These are phyloP conservation scores for Cyclopterus lumpus DNA, from an alignment of 2,797 vertebrate genomes.

Conservation along the genomic window DNA sequence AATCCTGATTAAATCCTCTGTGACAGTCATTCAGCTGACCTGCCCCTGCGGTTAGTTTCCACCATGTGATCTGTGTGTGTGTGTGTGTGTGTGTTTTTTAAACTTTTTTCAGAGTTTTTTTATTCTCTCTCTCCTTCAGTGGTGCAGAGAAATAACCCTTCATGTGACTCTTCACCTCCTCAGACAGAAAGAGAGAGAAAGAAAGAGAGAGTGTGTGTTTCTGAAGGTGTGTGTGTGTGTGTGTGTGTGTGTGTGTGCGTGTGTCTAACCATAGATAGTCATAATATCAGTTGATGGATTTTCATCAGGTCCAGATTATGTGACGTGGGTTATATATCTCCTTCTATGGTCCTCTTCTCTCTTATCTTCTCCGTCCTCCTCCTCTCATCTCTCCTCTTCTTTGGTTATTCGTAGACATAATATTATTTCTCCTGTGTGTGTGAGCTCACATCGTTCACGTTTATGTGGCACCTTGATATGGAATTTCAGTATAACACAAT, in stretches of 20 bases:
- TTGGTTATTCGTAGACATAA: conserved; percentile 61
- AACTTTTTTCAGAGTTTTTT: conserved; percentile 26
- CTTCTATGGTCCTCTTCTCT: conserved; percentile 75
- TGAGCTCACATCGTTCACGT: conserved; percentile 5
- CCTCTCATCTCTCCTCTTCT: conserved; percentile 30
- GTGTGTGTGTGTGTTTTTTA: conserved; percentile 34
- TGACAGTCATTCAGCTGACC: conserved; percentile 21
- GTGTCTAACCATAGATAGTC: conserved; percentile 76
- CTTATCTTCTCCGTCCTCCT: conserved; percentile 42
- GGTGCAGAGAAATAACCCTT: conserved; percentile 59
- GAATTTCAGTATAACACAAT: background rate
- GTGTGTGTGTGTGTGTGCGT: conserved; percentile 16
- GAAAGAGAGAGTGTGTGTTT: conserved; percentile 1
- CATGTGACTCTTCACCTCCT: conserved; percentile 59
- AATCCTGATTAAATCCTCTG: conserved; percentile 7
- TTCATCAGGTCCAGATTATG: conserved; percentile 69
- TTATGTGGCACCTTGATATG: background rate
- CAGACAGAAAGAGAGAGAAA: background rate
- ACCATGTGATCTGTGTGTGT: conserved; percentile 57
- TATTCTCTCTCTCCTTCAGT: conserved; percentile 38
- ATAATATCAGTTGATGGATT: conserved; percentile 72
- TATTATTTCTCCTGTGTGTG: conserved; percentile 47
- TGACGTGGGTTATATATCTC: conserved; percentile 68
- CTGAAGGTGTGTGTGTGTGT: conserved; percentile 1
- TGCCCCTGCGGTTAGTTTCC: conserved; percentile 59